phyloP scores from a whole-genome alignment of 2,888 invertebrate species.

The Phoenoteleia sp. region DNA sequence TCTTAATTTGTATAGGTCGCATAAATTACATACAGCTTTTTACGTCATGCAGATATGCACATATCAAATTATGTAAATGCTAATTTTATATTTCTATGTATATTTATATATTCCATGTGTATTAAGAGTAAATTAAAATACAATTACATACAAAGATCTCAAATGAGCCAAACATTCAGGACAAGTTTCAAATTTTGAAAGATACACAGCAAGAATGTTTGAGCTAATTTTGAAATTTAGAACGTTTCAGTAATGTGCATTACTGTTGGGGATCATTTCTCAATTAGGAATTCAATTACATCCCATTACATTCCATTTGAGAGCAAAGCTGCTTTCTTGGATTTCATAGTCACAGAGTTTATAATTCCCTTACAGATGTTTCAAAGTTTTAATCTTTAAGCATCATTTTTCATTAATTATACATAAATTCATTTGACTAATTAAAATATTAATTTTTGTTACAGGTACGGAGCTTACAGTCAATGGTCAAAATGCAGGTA shows the following conservation, averaged over 20 bases:
- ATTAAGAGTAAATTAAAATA: too few species aligned
- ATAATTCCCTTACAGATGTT: neutral
- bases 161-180: too few species aligned
- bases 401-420: neutral
- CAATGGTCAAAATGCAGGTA: too few species aligned
- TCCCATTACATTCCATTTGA: slow-evolving; percentile 36
- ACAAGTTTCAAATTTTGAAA: slow-evolving; percentile 17
- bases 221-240: slow-evolving; percentile 26
- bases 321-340: slow-evolving; percentile 16
- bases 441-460: slow-evolving; percentile 12
- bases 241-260: slow-evolving; percentile 30
- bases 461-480: neutral
- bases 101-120: too few species aligned
- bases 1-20: too few species aligned
- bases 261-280: slow-evolving; percentile 42
- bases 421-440: neutral
- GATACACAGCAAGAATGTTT: neutral
- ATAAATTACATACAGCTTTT: too few species aligned
- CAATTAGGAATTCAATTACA: slow-evolving; percentile 47
- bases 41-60: too few species aligned
- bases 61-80: too few species aligned
- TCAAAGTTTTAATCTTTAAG: slow-evolving; percentile 1
- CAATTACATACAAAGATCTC: too few species aligned
- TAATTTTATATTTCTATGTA: too few species aligned
- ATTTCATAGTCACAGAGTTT: slow-evolving; percentile 1